phyloP scores from a whole-genome alignment of 2,113 vertebrate species.

The Oncorhynchus masou region DNA sequence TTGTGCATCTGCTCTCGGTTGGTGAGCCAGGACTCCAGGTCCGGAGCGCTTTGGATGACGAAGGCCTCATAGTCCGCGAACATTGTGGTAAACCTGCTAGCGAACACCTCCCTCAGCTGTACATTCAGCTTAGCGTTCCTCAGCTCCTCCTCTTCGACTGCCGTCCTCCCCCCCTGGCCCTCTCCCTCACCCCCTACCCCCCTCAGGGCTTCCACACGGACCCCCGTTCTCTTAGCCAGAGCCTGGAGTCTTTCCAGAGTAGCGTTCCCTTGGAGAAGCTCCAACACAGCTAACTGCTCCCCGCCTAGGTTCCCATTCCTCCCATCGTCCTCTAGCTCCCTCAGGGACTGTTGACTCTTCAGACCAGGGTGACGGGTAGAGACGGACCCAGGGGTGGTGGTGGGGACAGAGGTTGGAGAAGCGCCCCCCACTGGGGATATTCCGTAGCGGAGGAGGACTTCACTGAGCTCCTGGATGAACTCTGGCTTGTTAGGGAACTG shows the following conservation, averaged over 20 bases:
- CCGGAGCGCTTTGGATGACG: conserved; percentile 86
- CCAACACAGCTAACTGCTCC: conserved; percentile 77
- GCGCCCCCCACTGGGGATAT: conserved; percentile 74
- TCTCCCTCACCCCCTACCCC: conserved; percentile 54
- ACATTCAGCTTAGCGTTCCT: conserved; percentile 82
- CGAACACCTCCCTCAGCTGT: conserved; percentile 89
- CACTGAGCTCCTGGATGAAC: conserved; percentile 86
- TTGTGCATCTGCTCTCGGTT: conserved; percentile 94
- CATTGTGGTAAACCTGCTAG: conserved; percentile 86
- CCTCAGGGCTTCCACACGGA: conserved; percentile 75
- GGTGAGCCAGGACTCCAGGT: conserved; percentile 89
- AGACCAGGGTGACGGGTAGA: conserved; percentile 69
- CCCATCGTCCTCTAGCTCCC: conserved; percentile 82
- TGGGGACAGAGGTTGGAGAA: conserved; percentile 71
- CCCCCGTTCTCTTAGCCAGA: conserved; percentile 82
- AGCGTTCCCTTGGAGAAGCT: conserved; percentile 83
- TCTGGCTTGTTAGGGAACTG: conserved; percentile 88
- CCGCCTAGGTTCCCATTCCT: conserved; percentile 83
- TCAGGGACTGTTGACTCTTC: conserved; percentile 75
- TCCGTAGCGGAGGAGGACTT: conserved; percentile 82
- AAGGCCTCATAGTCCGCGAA: conserved; percentile 90
- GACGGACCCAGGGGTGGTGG: conserved; percentile 67
- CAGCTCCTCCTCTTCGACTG: conserved; percentile 79
- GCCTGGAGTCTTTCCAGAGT: conserved; percentile 85
- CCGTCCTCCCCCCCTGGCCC: conserved; percentile 49